Evolutionary conservation across 92 coral and sea anemone genomes (phyloP).

Genomic region (Epizoanthus scotinus): DNA sequence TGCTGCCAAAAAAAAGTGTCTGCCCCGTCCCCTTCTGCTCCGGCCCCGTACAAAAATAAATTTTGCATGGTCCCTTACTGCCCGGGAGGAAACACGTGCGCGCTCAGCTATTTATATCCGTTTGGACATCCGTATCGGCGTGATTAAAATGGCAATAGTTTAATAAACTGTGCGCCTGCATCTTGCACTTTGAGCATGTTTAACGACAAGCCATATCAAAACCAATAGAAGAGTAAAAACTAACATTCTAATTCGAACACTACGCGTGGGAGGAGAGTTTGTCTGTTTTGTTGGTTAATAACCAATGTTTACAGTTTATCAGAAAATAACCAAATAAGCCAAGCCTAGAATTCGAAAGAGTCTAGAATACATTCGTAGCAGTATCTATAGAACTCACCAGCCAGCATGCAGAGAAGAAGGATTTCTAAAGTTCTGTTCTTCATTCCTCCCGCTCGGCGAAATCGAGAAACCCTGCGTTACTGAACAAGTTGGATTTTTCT

Average conservation of each 20-base stretch:
- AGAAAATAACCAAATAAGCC: not conserved
- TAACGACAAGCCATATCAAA: not conserved
- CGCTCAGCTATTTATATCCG: conserved; percentile 11
- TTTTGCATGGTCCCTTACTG: too few species aligned
- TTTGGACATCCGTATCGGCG: not conserved
- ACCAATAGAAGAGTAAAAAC: not conserved
- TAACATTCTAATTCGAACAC: not conserved
- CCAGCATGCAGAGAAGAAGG: conserved; percentile 11
- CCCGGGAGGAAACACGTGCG: conserved; percentile 1
- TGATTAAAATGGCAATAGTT: not conserved
- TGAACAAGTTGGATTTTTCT: not conserved
- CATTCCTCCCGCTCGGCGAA: conserved; percentile 3
- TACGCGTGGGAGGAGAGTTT: conserved; percentile 12
- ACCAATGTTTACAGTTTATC: not conserved
- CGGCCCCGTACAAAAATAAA: too few species aligned
- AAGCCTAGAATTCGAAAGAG: not conserved
- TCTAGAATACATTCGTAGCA: not conserved
- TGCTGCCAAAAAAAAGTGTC: too few species aligned
- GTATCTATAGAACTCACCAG: conserved; percentile 3
- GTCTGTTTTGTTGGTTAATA: not conserved
- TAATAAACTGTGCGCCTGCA: not conserved
- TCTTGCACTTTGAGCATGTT: conserved; percentile 1
- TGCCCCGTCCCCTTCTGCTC: too few species aligned
- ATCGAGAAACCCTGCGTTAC: too few species aligned
- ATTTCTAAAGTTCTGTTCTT: not conserved